Evolutionary conservation across 2,113 vertebrate species (phyloP).

Genomic region (Aegotheles bennettii): DNA sequence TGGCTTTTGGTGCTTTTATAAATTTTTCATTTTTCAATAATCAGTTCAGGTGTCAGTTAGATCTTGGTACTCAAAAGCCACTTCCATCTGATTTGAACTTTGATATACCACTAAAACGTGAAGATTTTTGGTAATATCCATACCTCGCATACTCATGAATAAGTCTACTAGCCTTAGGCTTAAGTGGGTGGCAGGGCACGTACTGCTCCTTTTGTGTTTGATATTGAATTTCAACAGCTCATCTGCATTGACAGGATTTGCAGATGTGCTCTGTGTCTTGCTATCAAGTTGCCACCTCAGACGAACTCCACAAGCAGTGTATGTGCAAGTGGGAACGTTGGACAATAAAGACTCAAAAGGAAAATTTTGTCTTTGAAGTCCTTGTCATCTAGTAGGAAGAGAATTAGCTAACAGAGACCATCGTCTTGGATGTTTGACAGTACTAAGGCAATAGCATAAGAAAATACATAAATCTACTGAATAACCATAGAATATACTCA

Average conservation of each 20-base stretch:
- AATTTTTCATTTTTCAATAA: neutral
- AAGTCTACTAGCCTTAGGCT: neutral
- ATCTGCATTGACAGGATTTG: neutral
- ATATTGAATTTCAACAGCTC: neutral
- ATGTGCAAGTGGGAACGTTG: neutral
- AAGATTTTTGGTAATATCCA: neutral
- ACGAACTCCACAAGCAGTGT: neutral
- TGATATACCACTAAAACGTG: neutral
- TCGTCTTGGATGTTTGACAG: neutral
- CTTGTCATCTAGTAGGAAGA: neutral
- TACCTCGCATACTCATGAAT: rapidly evolving
- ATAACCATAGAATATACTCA: neutral
- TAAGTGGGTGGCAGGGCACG: neutral
- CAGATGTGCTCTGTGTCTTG: neutral
- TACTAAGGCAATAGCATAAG: neutral
- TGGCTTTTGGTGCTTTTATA: neutral
- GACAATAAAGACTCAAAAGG: neutral
- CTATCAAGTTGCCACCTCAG: neutral
- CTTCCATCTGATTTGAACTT: neutral
- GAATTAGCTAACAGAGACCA: slow-evolving; percentile 8
- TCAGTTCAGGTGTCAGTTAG: neutral
- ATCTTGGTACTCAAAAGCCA: neutral
- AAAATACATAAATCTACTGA: neutral
- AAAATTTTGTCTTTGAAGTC: neutral
- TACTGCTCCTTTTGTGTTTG: neutral